Evolutionary conservation across 2,113 vertebrate genomes (phyloP).

Genomic region (Solea senegalensis): DNA sequence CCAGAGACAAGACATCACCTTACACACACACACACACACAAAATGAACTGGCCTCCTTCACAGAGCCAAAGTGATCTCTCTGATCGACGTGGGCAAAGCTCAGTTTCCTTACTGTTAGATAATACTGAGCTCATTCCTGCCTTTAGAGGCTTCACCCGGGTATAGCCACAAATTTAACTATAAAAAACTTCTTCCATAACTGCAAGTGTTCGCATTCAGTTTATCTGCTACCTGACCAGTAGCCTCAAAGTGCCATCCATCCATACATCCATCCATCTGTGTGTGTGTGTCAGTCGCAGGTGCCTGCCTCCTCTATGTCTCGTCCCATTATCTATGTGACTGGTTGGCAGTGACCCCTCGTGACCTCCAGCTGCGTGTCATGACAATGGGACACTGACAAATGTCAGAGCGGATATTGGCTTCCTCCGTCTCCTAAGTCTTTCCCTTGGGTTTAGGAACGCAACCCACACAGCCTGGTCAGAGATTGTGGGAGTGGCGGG

Average conservation of each 20-base stretch:
- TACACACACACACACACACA: constrained; percentile 14
- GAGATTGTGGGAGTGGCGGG: constrained; percentile 26
- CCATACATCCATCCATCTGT: constrained; percentile 24
- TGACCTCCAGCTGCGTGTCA: constrained; percentile 73
- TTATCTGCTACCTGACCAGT: constrained; percentile 26
- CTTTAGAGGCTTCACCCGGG: too few relatives aligned
- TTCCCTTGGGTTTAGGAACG: constrained; percentile 59
- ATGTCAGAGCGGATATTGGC: constrained; percentile 78
- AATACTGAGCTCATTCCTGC: too few relatives aligned
- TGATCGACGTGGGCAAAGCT: constrained; percentile 24
- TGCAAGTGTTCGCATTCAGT: not conserved
- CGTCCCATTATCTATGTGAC: constrained; percentile 65
- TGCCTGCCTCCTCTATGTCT: constrained; percentile 42
- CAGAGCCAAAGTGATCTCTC: constrained; percentile 47
- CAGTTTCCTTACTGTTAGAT: constrained; percentile 22
- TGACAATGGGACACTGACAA: constrained; percentile 74
- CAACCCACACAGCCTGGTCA: constrained; percentile 59
- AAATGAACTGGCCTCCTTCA: constrained; percentile 30
- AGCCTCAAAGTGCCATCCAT: constrained; percentile 11
- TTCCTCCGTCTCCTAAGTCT: constrained; percentile 60
- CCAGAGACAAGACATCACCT: constrained; percentile 56
- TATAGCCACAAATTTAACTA: too few relatives aligned
- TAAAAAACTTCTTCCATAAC: not conserved
- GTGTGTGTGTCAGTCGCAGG: constrained; percentile 29
- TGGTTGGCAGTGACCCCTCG: constrained; percentile 58